These are phyloP conservation scores for Carduelis carduelis DNA, from an alignment of 2,797 vertebrate genomes.

Conservation along the genomic window DNA sequence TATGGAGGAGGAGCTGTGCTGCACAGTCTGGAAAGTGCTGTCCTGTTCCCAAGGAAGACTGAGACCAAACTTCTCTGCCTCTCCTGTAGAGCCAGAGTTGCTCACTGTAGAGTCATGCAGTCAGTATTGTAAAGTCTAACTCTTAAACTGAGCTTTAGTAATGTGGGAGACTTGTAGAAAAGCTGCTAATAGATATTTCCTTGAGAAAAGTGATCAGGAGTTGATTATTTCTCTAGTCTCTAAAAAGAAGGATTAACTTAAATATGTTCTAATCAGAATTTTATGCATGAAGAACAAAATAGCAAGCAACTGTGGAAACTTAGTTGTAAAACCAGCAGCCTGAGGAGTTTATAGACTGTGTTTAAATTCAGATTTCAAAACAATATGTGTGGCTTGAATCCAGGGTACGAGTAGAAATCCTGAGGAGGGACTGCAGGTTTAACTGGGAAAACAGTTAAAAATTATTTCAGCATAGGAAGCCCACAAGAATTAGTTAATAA, in stretches of 20 bases:
- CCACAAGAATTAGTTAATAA: not conserved
- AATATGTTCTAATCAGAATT: not conserved
- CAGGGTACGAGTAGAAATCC: not conserved
- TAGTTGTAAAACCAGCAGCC: not conserved
- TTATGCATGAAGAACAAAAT: not conserved
- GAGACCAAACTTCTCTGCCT: not conserved
- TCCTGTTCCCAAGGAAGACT: rapidly evolving
- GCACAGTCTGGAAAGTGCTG: not conserved
- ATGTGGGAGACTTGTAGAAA: not conserved
- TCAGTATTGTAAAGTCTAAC: not conserved
- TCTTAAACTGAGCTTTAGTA: not conserved
- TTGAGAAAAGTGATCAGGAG: not conserved
- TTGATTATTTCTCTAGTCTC: not conserved
- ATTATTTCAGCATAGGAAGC: not conserved
- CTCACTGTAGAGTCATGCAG: not conserved
- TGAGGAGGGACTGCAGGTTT: not conserved
- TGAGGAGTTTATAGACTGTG: not conserved
- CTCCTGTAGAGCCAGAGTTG: not conserved
- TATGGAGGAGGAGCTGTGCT: not conserved
- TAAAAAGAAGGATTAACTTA: not conserved
- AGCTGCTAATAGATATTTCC: not conserved
- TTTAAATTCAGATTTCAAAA: not conserved
- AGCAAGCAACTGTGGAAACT: not conserved
- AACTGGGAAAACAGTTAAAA: not conserved
- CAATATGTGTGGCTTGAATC: not conserved